A percentile compares a stretch with the other conserved stretches of the same genome.
Evolutionary conservation across 1,140 invertebrate genomes (phyloP).

Genomic region (Tribolium castaneum): DNA sequence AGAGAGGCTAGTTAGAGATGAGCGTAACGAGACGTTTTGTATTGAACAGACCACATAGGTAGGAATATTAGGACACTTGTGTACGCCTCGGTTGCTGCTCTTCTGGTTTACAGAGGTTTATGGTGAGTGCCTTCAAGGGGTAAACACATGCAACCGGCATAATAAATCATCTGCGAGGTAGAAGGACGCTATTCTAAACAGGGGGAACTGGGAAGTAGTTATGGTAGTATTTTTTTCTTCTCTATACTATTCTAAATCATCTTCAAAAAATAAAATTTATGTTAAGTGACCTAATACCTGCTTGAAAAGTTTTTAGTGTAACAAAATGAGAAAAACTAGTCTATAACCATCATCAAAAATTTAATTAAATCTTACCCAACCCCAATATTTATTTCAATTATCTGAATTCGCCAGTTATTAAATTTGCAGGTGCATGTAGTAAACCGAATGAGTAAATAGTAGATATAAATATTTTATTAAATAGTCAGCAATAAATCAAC

Average conservation of each 20-base stretch:
- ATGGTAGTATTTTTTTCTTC: background rate
- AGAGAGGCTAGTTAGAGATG: slow-evolving; percentile 35
- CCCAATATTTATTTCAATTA: slow-evolving; percentile 8
- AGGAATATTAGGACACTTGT: slow-evolving; percentile 45
- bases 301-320: too few relatives aligned
- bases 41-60: slow-evolving; percentile 47
- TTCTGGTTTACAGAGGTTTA: slow-evolving; percentile 11
- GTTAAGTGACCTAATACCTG: too few relatives aligned
- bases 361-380: slow-evolving; percentile 2
- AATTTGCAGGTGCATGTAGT: slow-evolving; percentile 12
- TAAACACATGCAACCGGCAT: slow-evolving; percentile 23
- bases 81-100: slow-evolving; percentile 31
- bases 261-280: too few relatives aligned
- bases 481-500: slow-evolving; percentile 27
- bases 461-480: slow-evolving; percentile 36
- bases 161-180: background rate
- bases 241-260: too few relatives aligned
- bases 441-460: slow-evolving; percentile 7
- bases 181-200: background rate
- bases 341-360: background rate
- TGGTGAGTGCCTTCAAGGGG: slow-evolving; percentile 9
- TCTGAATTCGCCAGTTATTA: slow-evolving; percentile 6
- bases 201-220: background rate
- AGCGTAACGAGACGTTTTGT: slow-evolving; percentile 26
- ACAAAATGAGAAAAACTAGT: too few relatives aligned